phyloP scores from a whole-genome alignment of 2,888 invertebrate species.

The Melangyna quadrimaculata region DNA sequence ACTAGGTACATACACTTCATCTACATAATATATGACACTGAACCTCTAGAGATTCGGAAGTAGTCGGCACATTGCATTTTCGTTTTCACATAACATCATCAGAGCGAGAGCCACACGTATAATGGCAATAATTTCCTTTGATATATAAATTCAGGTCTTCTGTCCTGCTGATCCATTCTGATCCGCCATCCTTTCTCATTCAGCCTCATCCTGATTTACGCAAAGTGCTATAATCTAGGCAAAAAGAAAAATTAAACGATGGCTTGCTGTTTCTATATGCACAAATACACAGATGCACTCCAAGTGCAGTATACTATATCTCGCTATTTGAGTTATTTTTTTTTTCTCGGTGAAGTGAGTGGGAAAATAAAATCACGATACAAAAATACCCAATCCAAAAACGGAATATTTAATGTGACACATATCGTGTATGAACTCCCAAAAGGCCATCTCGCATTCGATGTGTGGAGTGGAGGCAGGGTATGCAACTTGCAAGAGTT shows the following conservation, averaged over 20 bases:
- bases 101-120: conserved; percentile 60
- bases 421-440: conserved; percentile 33
- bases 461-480: too few relatives aligned
- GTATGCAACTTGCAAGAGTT: background rate
- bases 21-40: conserved; percentile 26
- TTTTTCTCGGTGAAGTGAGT: conserved; percentile 8
- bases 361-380: conserved; percentile 25
- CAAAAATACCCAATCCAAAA: conserved; percentile 49
- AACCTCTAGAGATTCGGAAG: conserved; percentile 42
- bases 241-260: conserved; percentile 67
- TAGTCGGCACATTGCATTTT: conserved; percentile 39
- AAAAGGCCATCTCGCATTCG: conserved; percentile 14
- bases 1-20: background rate
- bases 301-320: background rate
- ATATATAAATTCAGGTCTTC: conserved; percentile 65
- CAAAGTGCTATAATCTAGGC: conserved; percentile 68
- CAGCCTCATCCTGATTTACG: conserved; percentile 68
- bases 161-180: conserved; percentile 37
- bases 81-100: conserved; percentile 39
- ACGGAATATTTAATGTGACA: conserved; percentile 64
- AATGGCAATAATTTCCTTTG: conserved; percentile 69
- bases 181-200: conserved; percentile 46
- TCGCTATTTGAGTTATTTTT: background rate
- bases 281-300: background rate
- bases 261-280: conserved; percentile 26